Evolutionary conservation across 2,113 vertebrate species (phyloP).

Genomic region (Paradisaea rubra): DNA sequence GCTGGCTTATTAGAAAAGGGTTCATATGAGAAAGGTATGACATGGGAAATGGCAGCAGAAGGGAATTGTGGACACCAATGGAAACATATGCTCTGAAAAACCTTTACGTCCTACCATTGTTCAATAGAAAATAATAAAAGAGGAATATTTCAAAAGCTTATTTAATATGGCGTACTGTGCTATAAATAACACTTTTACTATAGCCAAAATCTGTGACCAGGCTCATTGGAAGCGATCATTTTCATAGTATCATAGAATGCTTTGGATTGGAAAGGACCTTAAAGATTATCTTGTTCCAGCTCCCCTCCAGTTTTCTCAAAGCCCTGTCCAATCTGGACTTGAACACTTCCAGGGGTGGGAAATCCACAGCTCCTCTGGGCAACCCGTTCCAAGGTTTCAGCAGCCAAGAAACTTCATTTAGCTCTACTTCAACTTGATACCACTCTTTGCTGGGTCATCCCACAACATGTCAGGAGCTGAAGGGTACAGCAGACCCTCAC

Average conservation of each 20-base stretch:
- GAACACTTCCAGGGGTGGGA: not conserved
- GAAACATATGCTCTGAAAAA: not conserved
- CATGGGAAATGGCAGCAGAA: not conserved
- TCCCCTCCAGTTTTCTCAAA: not conserved
- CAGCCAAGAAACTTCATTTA: not conserved
- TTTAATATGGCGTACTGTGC: not conserved
- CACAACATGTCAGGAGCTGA: not conserved
- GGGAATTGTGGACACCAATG: not conserved
- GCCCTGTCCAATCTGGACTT: not conserved
- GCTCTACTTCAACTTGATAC: not conserved
- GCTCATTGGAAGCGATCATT: rapidly evolving
- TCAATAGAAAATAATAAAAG: not conserved
- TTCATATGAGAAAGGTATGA: not conserved
- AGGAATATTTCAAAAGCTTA: not conserved
- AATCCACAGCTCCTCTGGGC: not conserved
- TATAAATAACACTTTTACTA: not conserved
- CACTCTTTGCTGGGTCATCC: not conserved
- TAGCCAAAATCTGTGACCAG: not conserved
- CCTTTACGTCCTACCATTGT: not conserved
- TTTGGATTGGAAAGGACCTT: not conserved
- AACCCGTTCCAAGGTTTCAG: not conserved
- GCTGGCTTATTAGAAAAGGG: not conserved
- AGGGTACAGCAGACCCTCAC: not conserved
- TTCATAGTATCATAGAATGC: not conserved
- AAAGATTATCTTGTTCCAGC: not conserved